A percentile compares a stretch with the other conserved stretches of the same genome.
phyloP scores from a whole-genome alignment of 2,888 invertebrate genomes.

The Callinectes sapidus region DNA sequence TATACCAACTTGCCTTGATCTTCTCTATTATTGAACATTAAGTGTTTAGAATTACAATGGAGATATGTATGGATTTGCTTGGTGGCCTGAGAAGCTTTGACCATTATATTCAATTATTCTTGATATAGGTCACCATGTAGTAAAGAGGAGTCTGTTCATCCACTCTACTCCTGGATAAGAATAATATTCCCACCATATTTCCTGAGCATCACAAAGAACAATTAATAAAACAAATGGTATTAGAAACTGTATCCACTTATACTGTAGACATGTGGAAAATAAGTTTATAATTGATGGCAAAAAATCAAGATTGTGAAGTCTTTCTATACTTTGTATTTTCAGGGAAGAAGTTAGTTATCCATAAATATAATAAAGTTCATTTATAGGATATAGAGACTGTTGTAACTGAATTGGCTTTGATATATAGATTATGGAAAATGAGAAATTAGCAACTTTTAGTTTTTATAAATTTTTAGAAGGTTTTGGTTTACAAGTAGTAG shows the following conservation, averaged over 20 bases:
- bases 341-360: not conserved
- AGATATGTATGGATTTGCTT: too few relatives aligned
- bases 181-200: too few relatives aligned
- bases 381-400: not conserved
- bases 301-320: not conserved
- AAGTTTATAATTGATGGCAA: not conserved
- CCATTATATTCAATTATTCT: too few relatives aligned
- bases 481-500: not conserved
- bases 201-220: too few relatives aligned
- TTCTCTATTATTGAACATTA: too few relatives aligned
- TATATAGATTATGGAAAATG: not conserved
- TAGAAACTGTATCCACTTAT: not conserved
- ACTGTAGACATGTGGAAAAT: not conserved
- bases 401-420: not conserved
- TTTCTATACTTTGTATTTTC: not conserved
- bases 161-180: too few relatives aligned
- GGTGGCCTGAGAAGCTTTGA: too few relatives aligned
- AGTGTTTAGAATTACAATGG: too few relatives aligned
- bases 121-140: too few relatives aligned
- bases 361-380: not conserved
- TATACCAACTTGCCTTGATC: too few relatives aligned
- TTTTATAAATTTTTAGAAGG: not conserved
- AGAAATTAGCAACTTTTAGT: not conserved
- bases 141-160: too few relatives aligned
- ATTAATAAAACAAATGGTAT: too few relatives aligned